Conservation (phyloP, 2,888 invertebrate species). For the Mongoloraphidia duomilia region DNA sequence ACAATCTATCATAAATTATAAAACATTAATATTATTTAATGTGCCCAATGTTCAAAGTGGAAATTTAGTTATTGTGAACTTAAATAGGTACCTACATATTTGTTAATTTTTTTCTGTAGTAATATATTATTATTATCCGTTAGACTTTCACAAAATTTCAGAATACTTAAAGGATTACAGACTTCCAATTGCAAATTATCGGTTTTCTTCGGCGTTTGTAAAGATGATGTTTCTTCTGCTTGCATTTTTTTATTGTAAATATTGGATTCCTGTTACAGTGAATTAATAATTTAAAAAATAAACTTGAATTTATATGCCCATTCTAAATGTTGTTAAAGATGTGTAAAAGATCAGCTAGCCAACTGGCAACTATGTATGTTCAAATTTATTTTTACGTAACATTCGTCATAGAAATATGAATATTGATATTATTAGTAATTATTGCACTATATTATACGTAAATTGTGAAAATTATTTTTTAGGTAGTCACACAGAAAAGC, state of each 20-base stretch:
- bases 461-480: no score
- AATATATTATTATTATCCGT: constrained; percentile 32
- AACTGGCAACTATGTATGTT: no score
- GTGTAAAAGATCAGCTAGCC: no score
- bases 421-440: no score
- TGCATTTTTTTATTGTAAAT: not conserved
- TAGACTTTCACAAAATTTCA: constrained; percentile 37
- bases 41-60: not conserved
- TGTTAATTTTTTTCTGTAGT: constrained; percentile 43
- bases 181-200: constrained; percentile 28
- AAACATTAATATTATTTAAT: constrained; percentile 4
- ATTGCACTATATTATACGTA: no score
- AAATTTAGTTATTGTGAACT: not conserved
- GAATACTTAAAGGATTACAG: constrained; percentile 41
- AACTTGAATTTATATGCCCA: no score
- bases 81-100: constrained; percentile 34
- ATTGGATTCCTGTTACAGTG: not conserved
- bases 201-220: no score
- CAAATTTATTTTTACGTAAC: no score
- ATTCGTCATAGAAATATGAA: no score
- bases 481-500: no score
- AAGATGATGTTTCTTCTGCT: no score
- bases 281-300: not conserved
- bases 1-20: not conserved
- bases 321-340: no score